phyloP scores from a whole-genome alignment of 2,797 vertebrate genomes.

The Gastrophryne carolinensis region DNA sequence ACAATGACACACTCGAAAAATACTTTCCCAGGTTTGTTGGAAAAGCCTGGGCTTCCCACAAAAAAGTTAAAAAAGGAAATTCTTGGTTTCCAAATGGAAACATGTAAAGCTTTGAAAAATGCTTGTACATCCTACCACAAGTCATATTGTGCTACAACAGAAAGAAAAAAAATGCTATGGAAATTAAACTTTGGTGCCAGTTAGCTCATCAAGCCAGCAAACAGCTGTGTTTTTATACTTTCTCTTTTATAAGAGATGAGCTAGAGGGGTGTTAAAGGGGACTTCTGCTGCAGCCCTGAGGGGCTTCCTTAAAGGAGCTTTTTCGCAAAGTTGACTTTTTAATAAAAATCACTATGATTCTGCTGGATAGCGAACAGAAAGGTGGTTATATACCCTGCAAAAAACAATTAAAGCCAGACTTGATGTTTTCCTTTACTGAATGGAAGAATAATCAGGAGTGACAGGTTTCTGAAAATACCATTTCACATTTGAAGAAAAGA shows the following conservation, averaged over 20 bases:
- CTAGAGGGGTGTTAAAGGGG: not conserved
- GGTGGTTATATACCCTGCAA: no score
- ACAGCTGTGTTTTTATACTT: not conserved
- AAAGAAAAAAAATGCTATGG: not conserved
- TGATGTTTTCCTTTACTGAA: no score
- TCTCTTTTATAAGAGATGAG: not conserved
- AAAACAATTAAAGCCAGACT: no score
- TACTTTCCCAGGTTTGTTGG: conserved; percentile 55
- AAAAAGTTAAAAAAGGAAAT: conserved; percentile 53
- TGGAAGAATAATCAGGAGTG: no score
- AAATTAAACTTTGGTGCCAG: conserved; percentile 5
- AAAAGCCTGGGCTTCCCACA: conserved; percentile 63
- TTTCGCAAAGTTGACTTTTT: no score
- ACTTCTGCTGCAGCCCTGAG: no score
- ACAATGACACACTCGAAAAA: conserved; percentile 47
- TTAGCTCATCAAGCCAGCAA: not conserved
- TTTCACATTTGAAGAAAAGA: no score
- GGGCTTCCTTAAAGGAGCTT: no score
- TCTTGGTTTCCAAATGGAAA: conserved; percentile 49
- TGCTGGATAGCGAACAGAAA: no score
- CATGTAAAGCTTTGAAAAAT: conserved; percentile 40
- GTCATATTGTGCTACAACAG: conserved; percentile 30
- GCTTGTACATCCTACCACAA: conserved; percentile 47
- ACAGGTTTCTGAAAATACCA: no score
- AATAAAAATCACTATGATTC: no score